Conservation (phyloP, 2,888 invertebrate species). For the Cataglyphis livida region DNA sequence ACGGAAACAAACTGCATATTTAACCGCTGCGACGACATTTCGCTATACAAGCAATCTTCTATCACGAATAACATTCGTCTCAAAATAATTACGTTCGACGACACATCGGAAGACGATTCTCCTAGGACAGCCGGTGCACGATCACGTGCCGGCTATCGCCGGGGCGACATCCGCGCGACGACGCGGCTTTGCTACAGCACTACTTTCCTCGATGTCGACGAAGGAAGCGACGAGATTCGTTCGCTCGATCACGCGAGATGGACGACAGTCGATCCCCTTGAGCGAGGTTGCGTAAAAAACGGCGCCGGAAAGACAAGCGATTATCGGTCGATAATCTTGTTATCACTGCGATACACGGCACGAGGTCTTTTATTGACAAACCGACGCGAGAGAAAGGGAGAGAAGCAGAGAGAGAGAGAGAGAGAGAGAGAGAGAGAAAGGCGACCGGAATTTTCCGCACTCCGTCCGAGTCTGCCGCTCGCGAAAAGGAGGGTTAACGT, state of each 20-base stretch:
- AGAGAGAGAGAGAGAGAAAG: neutral
- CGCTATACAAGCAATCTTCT: too few species aligned
- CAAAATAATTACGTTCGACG: neutral
- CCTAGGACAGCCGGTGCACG: slow-evolving; percentile 10
- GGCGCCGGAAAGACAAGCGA: slow-evolving; percentile 26
- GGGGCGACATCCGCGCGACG: slow-evolving; percentile 46
- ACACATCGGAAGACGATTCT: slow-evolving; percentile 18
- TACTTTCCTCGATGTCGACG: slow-evolving; percentile 18
- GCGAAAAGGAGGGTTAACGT: slow-evolving; percentile 9
- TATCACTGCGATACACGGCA: slow-evolving; percentile 11
- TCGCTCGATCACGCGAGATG: slow-evolving; percentile 39
- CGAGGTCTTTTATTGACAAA: neutral
- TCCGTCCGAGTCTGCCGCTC: slow-evolving; percentile 49
- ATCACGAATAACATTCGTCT: neutral
- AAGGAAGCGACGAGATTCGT: slow-evolving; percentile 23
- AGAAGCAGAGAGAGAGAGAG: neutral
- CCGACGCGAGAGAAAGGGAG: neutral
- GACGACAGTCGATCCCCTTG: slow-evolving; percentile 33
- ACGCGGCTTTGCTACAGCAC: neutral
- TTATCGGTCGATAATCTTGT: slow-evolving; percentile 22
- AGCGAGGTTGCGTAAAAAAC: slow-evolving; percentile 38
- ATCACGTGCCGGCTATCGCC: slow-evolving; percentile 42
- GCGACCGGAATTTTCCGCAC: slow-evolving; percentile 16
- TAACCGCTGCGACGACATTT: slow-evolving; percentile 6
- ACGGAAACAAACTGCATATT: neutral